These are phyloP conservation scores for Solea solea DNA, from an alignment of 2,113 vertebrate genomes.

Conservation along the genomic window DNA sequence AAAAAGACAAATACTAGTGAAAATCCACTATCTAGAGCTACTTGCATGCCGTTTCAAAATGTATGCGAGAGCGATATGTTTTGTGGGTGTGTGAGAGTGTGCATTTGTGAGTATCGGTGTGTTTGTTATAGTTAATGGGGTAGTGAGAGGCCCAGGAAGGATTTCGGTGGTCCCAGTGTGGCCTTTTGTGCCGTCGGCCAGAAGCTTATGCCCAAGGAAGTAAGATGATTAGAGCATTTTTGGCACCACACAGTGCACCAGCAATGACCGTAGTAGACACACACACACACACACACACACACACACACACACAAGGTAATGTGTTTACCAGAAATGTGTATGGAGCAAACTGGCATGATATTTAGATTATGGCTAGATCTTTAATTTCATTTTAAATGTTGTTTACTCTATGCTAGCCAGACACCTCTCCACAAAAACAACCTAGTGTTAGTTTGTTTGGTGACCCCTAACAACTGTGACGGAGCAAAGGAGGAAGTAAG, in stretches of 20 bases:
- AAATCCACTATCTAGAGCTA: slow-evolving; percentile 9
- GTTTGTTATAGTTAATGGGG: slow-evolving; percentile 60
- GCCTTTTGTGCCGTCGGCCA: slow-evolving; percentile 72
- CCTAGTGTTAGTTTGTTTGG: no score
- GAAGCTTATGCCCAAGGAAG: slow-evolving; percentile 78
- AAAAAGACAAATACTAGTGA: background rate
- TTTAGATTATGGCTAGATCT: background rate
- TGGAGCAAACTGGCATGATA: background rate
- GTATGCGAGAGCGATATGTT: background rate
- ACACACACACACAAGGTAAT: background rate
- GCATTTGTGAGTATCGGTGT: slow-evolving; percentile 16
- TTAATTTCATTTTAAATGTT: background rate
- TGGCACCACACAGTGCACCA: slow-evolving; percentile 41
- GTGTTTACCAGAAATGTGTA: slow-evolving; percentile 8
- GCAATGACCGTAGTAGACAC: slow-evolving; percentile 26
- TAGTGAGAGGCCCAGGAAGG: slow-evolving; percentile 55
- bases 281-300: background rate
- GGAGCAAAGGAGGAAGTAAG: no score
- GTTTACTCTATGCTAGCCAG: background rate
- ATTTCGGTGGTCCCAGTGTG: slow-evolving; percentile 73
- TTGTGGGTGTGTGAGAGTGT: slow-evolving; percentile 11
- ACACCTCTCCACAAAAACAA: no score
- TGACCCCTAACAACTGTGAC: background rate
- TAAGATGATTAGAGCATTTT: slow-evolving; percentile 75
- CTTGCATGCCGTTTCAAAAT: background rate